phyloP scores from a whole-genome alignment of 2,888 invertebrate genomes.

The Holacanthella duospinosa region DNA sequence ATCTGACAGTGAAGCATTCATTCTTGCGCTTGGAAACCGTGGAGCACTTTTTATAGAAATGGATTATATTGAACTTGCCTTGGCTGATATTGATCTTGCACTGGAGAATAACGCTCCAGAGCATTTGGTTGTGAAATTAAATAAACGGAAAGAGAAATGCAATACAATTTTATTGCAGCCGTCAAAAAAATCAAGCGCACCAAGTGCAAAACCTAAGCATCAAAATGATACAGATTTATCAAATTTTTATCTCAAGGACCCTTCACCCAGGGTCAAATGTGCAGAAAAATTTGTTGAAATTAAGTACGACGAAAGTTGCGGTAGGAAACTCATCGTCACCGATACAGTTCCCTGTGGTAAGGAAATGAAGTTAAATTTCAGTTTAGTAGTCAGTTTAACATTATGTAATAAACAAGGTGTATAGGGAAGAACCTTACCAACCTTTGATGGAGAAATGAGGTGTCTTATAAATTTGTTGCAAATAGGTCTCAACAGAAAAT shows the following conservation, averaged over 20 bases:
- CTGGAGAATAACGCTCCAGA: slow-evolving; percentile 6
- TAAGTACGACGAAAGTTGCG: not conserved
- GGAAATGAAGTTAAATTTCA: too few relatives aligned
- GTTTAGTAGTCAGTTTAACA: too few relatives aligned
- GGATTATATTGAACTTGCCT: slow-evolving; percentile 17
- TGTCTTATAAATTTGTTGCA: too few relatives aligned
- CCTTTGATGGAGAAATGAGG: too few relatives aligned
- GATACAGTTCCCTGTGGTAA: not conserved
- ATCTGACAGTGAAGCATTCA: slow-evolving; percentile 9
- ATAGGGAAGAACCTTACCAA: too few relatives aligned
- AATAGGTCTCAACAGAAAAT: too few relatives aligned
- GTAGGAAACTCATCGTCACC: not conserved
- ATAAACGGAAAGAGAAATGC: slow-evolving; percentile 14
- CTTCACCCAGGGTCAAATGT: not conserved
- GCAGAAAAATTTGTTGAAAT: not conserved
- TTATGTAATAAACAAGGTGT: too few relatives aligned
- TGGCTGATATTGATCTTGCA: slow-evolving; percentile 17
- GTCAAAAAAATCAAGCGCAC: too few relatives aligned
- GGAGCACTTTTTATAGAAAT: slow-evolving; percentile 21
- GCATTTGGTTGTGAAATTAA: slow-evolving; percentile 8
- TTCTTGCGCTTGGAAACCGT: slow-evolving; percentile 21
- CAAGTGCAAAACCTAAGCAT: not conserved
- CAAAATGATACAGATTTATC: not conserved
- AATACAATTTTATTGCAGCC: slow-evolving; percentile 17
- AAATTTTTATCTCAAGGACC: not conserved